Base-by-base conservation (phyloP, 2,888 invertebrate genomes). In the Apodemia mormo region DNA sequence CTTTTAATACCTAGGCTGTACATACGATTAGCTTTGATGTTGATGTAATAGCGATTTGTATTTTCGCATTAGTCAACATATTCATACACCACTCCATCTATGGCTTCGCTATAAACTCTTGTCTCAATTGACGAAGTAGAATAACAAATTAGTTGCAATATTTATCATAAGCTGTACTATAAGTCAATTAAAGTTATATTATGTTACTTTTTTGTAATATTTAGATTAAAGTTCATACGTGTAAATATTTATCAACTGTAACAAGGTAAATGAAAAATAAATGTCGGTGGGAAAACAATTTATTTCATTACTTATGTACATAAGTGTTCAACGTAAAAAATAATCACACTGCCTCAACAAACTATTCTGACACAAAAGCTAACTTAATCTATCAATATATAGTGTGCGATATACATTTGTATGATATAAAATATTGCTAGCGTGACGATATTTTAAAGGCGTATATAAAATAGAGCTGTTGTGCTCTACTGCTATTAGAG, bases 251-350 rank as follows among this genome's bases (percentile, higher is more conserved):
- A 70, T 52, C 33, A 45, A 65, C 56, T 30, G 58, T 40, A 56
- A 61, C 61, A 61, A 30, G 61, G 45, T 61, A 69, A 76, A 73
- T 73, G 70, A 49, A 79, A 77, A 70, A 70, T 52, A 68, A 54
- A 68, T 30, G 76, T 82, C 76, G 86, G 90, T 91, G 90, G 86
- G 86, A 86, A 89, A 92, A 89, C 88, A 89, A 83, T 91, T 91
- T 91, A 87, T 91, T 86, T 69, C 14, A 81, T 82, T 83, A 85
- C 77, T 82, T 90, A 90, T 89, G 83, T 91, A 92, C 92, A 92
- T 88, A 84, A 74, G 79, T 85, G 84, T 82, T 79, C 79, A 85
- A 85, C 86, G 79, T 82, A 84, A 77, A 85, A 86, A 85, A 85
- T 84, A 84, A 87, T 81, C 79, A 85, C 83, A 82, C 81, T 80